Conservation (phyloP, 1,140 invertebrate species). For the Drosophila jambulina region DNA sequence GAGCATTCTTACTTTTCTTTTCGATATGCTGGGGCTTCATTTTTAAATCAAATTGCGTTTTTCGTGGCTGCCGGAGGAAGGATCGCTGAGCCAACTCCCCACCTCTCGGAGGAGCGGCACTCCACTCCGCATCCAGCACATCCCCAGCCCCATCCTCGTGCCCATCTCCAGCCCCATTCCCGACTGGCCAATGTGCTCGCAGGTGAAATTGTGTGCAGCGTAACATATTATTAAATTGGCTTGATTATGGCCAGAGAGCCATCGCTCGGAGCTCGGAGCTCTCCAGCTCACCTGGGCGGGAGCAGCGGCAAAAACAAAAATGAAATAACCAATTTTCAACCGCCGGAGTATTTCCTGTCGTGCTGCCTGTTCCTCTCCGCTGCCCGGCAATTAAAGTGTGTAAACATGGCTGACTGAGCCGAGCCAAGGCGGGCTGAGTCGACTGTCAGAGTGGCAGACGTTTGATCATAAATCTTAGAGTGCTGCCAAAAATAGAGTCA, state of each 20-base stretch:
- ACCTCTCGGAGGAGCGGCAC: conserved; percentile 2
- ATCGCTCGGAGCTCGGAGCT: conserved; percentile 29
- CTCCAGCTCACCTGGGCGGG: conserved; percentile 16
- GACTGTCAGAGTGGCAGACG: conserved; percentile 60
- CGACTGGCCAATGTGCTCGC: conserved; percentile 42
- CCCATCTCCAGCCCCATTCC: background rate
- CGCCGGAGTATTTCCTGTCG: conserved; percentile 72
- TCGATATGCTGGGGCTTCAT: conserved; percentile 49
- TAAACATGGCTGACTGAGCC: conserved; percentile 75
- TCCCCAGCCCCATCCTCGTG: background rate
- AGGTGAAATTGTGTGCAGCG: conserved; percentile 80
- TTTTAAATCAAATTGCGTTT: conserved; percentile 48
- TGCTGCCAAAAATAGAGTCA: conserved; percentile 73
- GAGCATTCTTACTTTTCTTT: background rate
- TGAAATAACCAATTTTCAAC: conserved; percentile 67
- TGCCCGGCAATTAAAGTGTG: conserved; percentile 73
- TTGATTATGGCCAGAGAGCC: conserved; percentile 73
- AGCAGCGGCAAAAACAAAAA: conserved; percentile 18
- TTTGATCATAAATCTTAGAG: conserved; percentile 72
- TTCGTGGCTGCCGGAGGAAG: conserved; percentile 34
- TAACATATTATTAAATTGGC: conserved; percentile 81
- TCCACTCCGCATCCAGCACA: background rate
- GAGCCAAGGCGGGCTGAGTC: conserved; percentile 40
- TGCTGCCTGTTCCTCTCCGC: conserved; percentile 45
- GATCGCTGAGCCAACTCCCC: conserved; percentile 14